Conservation (phyloP, 2,888 invertebrate genomes). For the Drosophila subquinaria region DNA sequence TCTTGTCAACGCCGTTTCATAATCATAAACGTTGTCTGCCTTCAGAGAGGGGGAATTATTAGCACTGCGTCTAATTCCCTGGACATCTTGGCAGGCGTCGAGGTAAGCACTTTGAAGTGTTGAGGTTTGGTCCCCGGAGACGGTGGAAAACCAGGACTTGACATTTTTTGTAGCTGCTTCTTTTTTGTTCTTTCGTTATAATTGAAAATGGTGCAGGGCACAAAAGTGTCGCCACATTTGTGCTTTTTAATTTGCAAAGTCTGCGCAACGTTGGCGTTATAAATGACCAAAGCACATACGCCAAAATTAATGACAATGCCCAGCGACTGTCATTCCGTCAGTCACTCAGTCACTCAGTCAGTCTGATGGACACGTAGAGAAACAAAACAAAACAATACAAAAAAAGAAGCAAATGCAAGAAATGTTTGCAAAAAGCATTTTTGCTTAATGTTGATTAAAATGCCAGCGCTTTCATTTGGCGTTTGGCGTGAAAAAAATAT, state of each 20-base stretch:
- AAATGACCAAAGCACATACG: slow-evolving; percentile 78
- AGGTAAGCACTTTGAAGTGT: slow-evolving; percentile 71
- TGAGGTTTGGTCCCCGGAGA: slow-evolving; percentile 56
- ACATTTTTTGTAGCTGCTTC: slow-evolving; percentile 30
- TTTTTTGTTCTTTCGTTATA: slow-evolving; percentile 38
- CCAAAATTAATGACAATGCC: slow-evolving; percentile 73
- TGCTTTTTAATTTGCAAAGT: slow-evolving; percentile 72
- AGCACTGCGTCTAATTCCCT: slow-evolving; percentile 68
- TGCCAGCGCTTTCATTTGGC: slow-evolving; percentile 72
- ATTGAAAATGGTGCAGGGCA: slow-evolving; percentile 61
- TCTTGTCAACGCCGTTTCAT: slow-evolving; percentile 79
- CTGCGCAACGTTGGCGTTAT: slow-evolving; percentile 59
- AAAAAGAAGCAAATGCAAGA: slow-evolving; percentile 34
- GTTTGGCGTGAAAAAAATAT: slow-evolving; percentile 78
- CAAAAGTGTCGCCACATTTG: slow-evolving; percentile 55
- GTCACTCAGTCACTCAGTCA: slow-evolving; percentile 27
- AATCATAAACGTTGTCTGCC: slow-evolving; percentile 68
- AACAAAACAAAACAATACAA: slow-evolving; percentile 10
- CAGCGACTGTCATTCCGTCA: slow-evolving; percentile 46
- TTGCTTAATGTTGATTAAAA: slow-evolving; percentile 81
- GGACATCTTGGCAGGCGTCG: slow-evolving; percentile 35
- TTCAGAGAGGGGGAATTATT: slow-evolving; percentile 60
- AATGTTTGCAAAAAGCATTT: slow-evolving; percentile 79
- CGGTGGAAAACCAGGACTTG: slow-evolving; percentile 9
- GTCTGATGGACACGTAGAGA: slow-evolving; percentile 53